Base-by-base conservation (phyloP, 2,888 invertebrate species). In the Nemoura dubitans region DNA sequence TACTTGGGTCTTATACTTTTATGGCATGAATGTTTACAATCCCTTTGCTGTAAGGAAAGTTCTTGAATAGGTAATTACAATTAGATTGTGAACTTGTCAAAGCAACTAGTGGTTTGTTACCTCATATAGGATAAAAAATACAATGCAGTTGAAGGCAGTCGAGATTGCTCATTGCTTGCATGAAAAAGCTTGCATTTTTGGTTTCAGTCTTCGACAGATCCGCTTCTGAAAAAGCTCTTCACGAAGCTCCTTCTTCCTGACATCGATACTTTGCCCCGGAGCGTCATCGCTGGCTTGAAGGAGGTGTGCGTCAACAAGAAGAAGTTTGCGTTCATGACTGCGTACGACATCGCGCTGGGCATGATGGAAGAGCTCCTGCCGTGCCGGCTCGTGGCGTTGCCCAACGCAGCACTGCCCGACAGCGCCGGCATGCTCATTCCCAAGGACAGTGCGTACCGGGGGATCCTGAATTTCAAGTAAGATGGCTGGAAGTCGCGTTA, bases 331-430 rank as follows among this genome's bases (percentile, higher is more conserved):
- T 84, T 84, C 29, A 84, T 84, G 84, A 84, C 84, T 10, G 84
- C 84, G 16, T 84, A 84, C 29, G 84, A 84, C 59, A 84, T 84
- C 76, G 76, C 84, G 59, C 84, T 84, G 29, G 84, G 84, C 16
- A 76, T 84, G 84, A 76, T 84, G 84, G 76, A 59, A 3, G 84
- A 27, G 59, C 84, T 84, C 6, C 78, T 78, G 25, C 84, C 84
- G 6, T 84, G 84, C 27, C 84, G 84, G 16, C 26, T 84, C 27
- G 84, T 84, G 0, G 84, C 84, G 1, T 2, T 84, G 26, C 43
- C 43, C 26, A 43, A 27, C 10, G 76, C 84, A 0, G 25, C 84
- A 0, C 27, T 84, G 1, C 84, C 84, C 14, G 84, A 84, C 76
- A 76, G 28, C 14, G 59, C 29, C 29, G 84, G 84, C 27, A 84